Evolutionary conservation across 2,113 vertebrate species (phyloP).

Genomic region (Agelaius tricolor): DNA sequence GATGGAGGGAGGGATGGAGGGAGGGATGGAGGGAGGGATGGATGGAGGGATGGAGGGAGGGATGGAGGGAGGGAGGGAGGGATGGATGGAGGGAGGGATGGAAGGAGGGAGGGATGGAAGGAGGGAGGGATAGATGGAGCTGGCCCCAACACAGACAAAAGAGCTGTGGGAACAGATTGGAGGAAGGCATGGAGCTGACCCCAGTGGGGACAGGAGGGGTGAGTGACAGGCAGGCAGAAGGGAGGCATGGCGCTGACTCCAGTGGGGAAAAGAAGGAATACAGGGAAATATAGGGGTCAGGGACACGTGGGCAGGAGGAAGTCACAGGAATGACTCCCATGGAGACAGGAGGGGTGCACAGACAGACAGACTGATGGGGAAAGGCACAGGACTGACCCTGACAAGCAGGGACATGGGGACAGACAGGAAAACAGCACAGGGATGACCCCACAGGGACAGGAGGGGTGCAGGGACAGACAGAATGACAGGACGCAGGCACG

Average conservation of each 20-base stretch:
- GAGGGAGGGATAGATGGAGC: rapidly evolving
- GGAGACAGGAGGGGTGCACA: neutral
- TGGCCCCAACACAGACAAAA: neutral
- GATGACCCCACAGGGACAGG: neutral
- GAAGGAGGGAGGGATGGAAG: too few species aligned
- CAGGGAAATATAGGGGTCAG: neutral
- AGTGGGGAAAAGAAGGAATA: neutral
- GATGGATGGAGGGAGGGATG: too few species aligned
- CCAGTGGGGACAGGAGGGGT: neutral
- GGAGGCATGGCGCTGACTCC: neutral
- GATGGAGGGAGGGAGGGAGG: too few species aligned
- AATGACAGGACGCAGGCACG: rapidly evolving
- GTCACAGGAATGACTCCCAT: neutral
- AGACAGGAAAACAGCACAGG: neutral
- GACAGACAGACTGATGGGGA: neutral
- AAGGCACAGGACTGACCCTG: neutral
- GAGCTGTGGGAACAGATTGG: neutral
- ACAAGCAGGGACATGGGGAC: neutral
- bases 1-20: too few species aligned
- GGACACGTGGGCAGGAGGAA: neutral
- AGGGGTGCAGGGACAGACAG: neutral
- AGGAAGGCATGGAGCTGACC: neutral
- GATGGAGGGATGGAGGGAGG: too few species aligned
- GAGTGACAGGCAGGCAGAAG: neutral
- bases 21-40: too few species aligned